Evolutionary conservation across 2,888 invertebrate genomes (phyloP).

Genomic region (Phytoseiulus persimilis): DNA sequence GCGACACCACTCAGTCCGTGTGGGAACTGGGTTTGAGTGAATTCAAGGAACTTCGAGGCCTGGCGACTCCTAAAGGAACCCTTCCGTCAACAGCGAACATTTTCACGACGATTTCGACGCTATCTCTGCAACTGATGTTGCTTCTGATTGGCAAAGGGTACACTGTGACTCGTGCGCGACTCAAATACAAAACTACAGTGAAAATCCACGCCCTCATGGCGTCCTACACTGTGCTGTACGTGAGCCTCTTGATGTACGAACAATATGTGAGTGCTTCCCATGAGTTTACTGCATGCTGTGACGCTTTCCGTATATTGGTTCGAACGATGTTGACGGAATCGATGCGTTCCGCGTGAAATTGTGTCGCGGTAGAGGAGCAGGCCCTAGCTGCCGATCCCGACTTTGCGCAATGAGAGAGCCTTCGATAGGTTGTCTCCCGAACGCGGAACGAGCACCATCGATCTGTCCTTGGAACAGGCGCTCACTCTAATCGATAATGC

Average conservation of each 20-base stretch:
- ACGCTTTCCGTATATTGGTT: too few relatives aligned
- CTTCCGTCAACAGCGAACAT: constrained; percentile 58
- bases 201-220: constrained; percentile 73
- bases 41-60: too few relatives aligned
- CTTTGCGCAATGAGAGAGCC: background rate
- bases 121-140: constrained; percentile 66
- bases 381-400: background rate
- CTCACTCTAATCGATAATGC: background rate
- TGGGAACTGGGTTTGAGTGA: too few relatives aligned
- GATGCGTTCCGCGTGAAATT: background rate
- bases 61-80: too few relatives aligned
- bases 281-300: background rate
- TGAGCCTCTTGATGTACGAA: constrained; percentile 69
- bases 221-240: constrained; percentile 63
- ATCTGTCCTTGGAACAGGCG: background rate
- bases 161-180: constrained; percentile 74
- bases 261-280: constrained; percentile 57
- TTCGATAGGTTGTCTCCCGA: background rate
- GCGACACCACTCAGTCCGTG: too few relatives aligned
- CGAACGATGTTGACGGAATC: too few relatives aligned
- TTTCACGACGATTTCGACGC: constrained; percentile 64
- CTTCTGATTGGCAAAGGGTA: constrained; percentile 79
- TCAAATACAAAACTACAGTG: constrained; percentile 64
- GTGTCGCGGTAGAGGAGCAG: background rate
- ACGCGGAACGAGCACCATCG: background rate